Base-by-base conservation (phyloP, 2,888 invertebrate genomes). In the Tuta absoluta region DNA sequence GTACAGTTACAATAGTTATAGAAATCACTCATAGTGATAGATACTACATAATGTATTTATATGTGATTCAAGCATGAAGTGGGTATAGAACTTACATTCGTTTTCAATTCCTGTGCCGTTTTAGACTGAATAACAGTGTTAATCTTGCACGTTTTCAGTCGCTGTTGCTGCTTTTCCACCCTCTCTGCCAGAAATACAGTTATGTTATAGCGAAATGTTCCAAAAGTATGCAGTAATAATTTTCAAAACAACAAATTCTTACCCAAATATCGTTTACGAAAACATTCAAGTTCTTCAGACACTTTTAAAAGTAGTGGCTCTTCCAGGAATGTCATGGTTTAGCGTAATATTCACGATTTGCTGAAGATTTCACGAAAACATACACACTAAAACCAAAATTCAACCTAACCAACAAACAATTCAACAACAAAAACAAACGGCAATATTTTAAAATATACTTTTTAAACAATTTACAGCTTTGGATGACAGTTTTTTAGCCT, bases 91-190 rank as follows among this genome's bases (percentile, higher is more conserved):
- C 86, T 80, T 72, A 89, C 90, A 58, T 88, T 72, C 59, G 84
- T 65, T 63, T 85, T 85, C 24, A 79, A 70, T 77, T 89, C 89
- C 37, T 84, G 81, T 0, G 81, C 78, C 12, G 87, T 64, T 76
- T 85, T 87, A 0, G 72, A 74, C 62, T 88, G 85, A 12, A 86
- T 63, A 69, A 85, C 87, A 5, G 79, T 82, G 63, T 85, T 85
- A 68, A 85, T 85, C 68, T 82, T 84, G 38, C 79, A 78, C 1
- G 79, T 87, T 63, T 85, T 82, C 12, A 84, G 62, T 64, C 84
- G 78, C 63, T 85, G 80, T 45, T 85, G 77, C 63, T 85, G 79
- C 65, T 79, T 82, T 14, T 80, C 79, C 0, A 87, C 80, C 74
- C 81, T 81, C 7, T 84, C 89, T 90, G 80, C 53, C 78, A 82